phyloP scores from a whole-genome alignment of 2,113 vertebrate species.

The western clawed frog (Xenopus tropicalis) region DNA sequence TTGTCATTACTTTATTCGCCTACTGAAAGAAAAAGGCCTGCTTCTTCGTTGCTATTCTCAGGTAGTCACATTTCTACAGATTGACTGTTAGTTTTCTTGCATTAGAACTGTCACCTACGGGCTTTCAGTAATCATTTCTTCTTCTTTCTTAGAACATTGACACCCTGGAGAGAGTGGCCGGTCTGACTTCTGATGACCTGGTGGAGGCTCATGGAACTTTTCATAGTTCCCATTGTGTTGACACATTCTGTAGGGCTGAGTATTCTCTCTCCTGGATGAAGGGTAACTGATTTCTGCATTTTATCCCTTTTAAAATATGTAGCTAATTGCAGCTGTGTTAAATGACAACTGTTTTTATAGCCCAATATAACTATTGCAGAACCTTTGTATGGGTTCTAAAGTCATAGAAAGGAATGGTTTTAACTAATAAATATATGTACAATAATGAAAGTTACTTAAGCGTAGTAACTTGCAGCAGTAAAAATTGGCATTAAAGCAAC shows the following conservation, averaged over 20 bases:
- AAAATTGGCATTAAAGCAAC: no score
- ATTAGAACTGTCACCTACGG: background rate
- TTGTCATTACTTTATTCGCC: constrained; percentile 88
- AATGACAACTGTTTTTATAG: no score
- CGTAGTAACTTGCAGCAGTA: no score
- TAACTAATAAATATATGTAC: no score
- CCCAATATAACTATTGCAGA: no score
- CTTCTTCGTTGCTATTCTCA: constrained; percentile 86
- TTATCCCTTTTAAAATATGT: background rate
- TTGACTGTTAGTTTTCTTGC: background rate
- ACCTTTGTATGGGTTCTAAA: no score
- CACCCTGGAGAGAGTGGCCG: constrained; percentile 83
- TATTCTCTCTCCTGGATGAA: constrained; percentile 88
- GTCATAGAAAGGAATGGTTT: no score
- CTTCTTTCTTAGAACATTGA: constrained; percentile 77
- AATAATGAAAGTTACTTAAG: no score
- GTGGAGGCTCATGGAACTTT: constrained; percentile 90
- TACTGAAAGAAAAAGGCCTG: constrained; percentile 84
- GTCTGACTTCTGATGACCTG: constrained; percentile 73
- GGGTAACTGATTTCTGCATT: constrained; percentile 59
- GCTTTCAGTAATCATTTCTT: background rate
- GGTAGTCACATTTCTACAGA: constrained; percentile 53
- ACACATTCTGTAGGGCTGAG: constrained; percentile 65
- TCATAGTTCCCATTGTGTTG: constrained; percentile 80
- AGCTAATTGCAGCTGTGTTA: no score